Evolutionary conservation across 2,888 invertebrate genomes (phyloP), one percentile per base, ranked within the genome.

Genomic region (Allophyes oxyacanthae): DNA sequence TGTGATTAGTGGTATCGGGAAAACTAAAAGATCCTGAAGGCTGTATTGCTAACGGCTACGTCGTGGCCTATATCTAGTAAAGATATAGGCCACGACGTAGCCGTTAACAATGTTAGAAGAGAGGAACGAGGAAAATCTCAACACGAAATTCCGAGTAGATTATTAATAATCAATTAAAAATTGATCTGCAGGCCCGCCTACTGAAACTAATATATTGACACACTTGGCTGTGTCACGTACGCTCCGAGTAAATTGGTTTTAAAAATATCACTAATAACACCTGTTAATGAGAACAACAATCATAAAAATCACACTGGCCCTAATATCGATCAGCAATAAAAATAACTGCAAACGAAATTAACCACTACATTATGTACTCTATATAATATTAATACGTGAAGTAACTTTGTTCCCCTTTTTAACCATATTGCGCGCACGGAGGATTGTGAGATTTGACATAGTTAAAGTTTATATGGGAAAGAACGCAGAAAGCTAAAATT

Each of bases 191-290:
- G 56, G 61, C 68, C 77, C 71, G 74, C 77, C 80, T 78, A 71
- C 67, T 73, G 55, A 62, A 62, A 67, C 66, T 83, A 84, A 88
- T 83, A 73, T 65, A 48, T 48, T 87, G 89, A 90, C 90, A 89
- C 84, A 89, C 79, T 88, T 91, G 49, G 53, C 81, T 75, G 75
- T 77, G 90, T 91, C 92, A 92, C 90, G 91, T 91, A 91, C 83
- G 84, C 88, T 72, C 62, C 38, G 58, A 66, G 67, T 64, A 78
- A 83, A 82, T 79, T 74, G 64, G 65, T 81, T 70, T 73, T 66
- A 61, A 74, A 79, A 78, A 79, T 82, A 82, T 77, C 69, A 28
- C 75, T 75, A 82, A n/a, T n/a, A n/a, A 81, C 68, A 65, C 60
- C 38, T 32, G 49, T 65, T 88, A 91, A 90, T 89, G 82, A 64